A percentile compares a stretch with the other conserved stretches of the same genome.
These are phyloP conservation scores for Condylura cristata DNA, from an alignment of 2,113 vertebrate species.

Conservation along the genomic window DNA sequence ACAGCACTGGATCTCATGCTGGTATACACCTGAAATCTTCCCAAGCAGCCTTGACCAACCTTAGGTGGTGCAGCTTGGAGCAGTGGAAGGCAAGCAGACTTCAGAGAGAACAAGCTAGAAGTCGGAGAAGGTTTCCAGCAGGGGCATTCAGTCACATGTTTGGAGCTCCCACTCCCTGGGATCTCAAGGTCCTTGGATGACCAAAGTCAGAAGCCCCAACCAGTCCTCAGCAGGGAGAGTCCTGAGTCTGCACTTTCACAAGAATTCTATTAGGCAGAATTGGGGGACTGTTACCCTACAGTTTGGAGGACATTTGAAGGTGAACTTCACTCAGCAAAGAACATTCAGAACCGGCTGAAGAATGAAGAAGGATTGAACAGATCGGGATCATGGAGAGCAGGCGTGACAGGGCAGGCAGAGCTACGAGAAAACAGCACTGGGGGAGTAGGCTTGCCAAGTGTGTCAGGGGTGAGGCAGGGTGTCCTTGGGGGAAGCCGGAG, in stretches of 20 bases:
- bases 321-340: not conserved
- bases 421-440: not conserved
- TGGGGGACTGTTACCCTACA: not conserved
- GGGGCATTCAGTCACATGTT: not conserved
- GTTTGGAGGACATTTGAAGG: not conserved
- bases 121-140: not conserved
- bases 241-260: not conserved
- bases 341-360: not conserved
- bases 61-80: not conserved
- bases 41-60: not conserved
- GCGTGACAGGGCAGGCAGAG: rapidly evolving
- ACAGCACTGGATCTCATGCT: not conserved
- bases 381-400: not conserved
- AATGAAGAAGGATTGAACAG: not conserved
- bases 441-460: not conserved
- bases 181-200: not conserved
- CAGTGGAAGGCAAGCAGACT: not conserved
- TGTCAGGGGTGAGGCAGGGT: too few relatives aligned
- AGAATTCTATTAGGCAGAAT: too few relatives aligned
- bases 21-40: not conserved
- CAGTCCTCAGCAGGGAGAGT: not conserved
- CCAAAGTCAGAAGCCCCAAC: not conserved
- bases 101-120: not conserved
- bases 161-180: not conserved
- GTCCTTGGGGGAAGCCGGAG: too few relatives aligned